Evolutionary conservation across 2,888 invertebrate species (phyloP).

Genomic region (Netelia melanura): DNA sequence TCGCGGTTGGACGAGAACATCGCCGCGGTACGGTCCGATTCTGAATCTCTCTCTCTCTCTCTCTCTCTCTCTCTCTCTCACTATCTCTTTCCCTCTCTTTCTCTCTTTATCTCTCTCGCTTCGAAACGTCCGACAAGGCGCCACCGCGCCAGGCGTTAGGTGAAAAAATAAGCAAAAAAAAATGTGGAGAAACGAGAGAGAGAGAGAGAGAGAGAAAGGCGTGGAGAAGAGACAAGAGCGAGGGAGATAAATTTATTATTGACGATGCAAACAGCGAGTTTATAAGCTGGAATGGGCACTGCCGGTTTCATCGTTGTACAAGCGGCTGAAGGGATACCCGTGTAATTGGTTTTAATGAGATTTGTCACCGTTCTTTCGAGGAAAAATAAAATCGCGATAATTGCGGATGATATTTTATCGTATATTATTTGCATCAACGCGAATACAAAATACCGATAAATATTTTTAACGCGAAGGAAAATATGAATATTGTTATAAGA

Average conservation of each 20-base stretch:
- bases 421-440: too few relatives aligned
- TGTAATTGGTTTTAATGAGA: constrained; percentile 47
- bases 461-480: background rate
- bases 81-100: too few relatives aligned
- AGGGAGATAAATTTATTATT: constrained; percentile 38
- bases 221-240: background rate
- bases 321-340: background rate
- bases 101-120: constrained; percentile 40
- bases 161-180: constrained; percentile 40
- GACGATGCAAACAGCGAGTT: constrained; percentile 21
- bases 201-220: constrained; percentile 12
- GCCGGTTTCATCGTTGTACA: constrained; percentile 12
- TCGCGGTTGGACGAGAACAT: constrained; percentile 79
- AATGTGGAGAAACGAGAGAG: constrained; percentile 7
- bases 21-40: constrained; percentile 71
- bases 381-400: background rate
- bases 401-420: background rate
- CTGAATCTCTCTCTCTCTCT: too few relatives aligned
- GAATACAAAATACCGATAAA: too few relatives aligned
- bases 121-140: constrained; percentile 53
- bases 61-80: too few relatives aligned
- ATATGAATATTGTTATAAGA: background rate
- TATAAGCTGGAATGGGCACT: constrained; percentile 25
- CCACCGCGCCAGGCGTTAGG: constrained; percentile 55
- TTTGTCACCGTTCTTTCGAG: background rate